A percentile compares a stretch with the other conserved stretches of the same genome.
phyloP scores from a whole-genome alignment of 2,113 vertebrate genomes.

The Myrmecophaga tridactyla region DNA sequence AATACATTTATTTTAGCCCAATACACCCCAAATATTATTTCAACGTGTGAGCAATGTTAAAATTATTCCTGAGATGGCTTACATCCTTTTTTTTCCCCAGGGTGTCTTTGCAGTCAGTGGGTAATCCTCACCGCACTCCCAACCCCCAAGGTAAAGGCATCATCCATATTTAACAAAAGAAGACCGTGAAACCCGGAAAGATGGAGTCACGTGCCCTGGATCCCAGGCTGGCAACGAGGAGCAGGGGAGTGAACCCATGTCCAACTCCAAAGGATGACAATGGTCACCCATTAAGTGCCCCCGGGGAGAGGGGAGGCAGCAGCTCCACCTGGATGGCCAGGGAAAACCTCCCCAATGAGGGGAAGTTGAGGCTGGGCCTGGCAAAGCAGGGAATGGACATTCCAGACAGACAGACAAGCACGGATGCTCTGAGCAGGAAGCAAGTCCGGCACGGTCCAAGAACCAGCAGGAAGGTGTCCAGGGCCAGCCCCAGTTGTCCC shows the following conservation, averaged over 20 bases:
- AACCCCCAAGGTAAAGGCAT: not conserved
- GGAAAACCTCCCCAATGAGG: not conserved
- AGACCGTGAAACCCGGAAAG: not conserved
- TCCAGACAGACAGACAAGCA: not conserved
- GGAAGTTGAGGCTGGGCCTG: too few relatives aligned
- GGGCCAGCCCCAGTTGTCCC: not conserved
- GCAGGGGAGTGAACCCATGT: not conserved
- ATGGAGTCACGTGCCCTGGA: rapidly evolving
- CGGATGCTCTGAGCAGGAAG: not conserved
- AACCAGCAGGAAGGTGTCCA: not conserved
- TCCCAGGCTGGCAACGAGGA: too few relatives aligned
- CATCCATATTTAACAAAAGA: not conserved
- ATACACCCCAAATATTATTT: not conserved
- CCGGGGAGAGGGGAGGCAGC: not conserved
- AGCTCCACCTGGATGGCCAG: not conserved
- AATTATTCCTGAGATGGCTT: not conserved
- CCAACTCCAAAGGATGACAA: not conserved
- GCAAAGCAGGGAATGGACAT: not conserved
- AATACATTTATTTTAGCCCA: not conserved
- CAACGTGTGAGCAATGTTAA: not conserved
- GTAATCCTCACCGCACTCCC: too few relatives aligned
- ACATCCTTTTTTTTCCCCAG: not conserved
- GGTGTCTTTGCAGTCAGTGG: not conserved
- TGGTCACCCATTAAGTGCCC: not conserved
- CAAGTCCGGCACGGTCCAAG: not conserved